phyloP scores from a whole-genome alignment of 1,140 invertebrate species.

The Achroia grisella region DNA sequence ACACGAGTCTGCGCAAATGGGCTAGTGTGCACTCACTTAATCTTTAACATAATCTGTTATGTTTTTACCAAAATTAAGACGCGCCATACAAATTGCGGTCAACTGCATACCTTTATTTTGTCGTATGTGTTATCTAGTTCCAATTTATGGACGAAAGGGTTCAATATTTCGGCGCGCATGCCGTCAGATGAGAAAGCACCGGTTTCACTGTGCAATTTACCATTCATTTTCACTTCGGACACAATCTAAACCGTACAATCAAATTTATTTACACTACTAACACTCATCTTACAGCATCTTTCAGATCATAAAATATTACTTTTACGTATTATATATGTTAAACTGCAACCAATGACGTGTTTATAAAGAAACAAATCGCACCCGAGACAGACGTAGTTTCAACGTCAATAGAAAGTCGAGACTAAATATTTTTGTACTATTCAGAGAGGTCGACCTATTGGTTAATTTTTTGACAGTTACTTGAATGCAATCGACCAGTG shows the following conservation, averaged over 20 bases:
- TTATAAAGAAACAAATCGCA: slow-evolving; percentile 20
- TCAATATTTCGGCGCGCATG: slow-evolving; percentile 76
- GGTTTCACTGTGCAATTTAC: slow-evolving; percentile 68
- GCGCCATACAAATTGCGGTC: neutral
- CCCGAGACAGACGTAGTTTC: slow-evolving; percentile 16
- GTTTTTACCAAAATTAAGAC: slow-evolving; percentile 10
- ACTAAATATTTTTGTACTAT: slow-evolving; percentile 20
- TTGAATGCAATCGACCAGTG: slow-evolving; percentile 18
- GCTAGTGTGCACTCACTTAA: neutral
- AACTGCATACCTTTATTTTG: slow-evolving; percentile 84
- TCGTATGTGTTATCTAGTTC: slow-evolving; percentile 88
- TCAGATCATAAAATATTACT: no score
- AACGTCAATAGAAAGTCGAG: slow-evolving; percentile 9
- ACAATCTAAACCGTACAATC: slow-evolving; percentile 2
- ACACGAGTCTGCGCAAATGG: slow-evolving; percentile 18
- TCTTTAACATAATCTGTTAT: slow-evolving; percentile 10
- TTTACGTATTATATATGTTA: slow-evolving; percentile 18
- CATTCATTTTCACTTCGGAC: slow-evolving; percentile 64
- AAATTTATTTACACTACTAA: slow-evolving; percentile 25
- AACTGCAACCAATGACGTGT: slow-evolving; percentile 18
- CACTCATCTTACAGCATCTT: slow-evolving; percentile 18
- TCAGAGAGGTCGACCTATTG: slow-evolving; percentile 10
- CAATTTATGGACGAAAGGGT: slow-evolving; percentile 89
- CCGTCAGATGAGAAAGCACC: slow-evolving; percentile 66
- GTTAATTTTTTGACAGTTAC: slow-evolving; percentile 20